Conservation (phyloP, 2,888 invertebrate species). For the Nipponacmea schrenckii region DNA sequence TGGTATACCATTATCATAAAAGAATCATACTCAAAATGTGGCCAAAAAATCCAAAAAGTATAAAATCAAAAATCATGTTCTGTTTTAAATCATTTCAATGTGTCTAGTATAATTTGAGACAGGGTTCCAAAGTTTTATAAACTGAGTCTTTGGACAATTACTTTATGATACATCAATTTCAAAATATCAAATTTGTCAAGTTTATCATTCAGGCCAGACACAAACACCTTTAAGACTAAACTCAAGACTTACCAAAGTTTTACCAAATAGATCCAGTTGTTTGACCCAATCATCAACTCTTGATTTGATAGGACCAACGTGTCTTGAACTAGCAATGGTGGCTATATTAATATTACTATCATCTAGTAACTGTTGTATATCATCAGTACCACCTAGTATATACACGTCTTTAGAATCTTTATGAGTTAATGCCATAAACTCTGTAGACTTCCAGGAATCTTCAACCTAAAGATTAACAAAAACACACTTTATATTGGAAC, state of each 20-base stretch:
- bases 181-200: no score
- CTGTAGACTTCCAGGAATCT: constrained; percentile 83
- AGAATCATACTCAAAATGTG: no score
- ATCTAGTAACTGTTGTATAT: constrained; percentile 83
- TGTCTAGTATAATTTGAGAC: no score
- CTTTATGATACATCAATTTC: no score
- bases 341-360: constrained; percentile 87
- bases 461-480: constrained; percentile 74
- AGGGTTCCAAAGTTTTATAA: no score
- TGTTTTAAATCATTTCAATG: no score
- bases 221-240: no score
- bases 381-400: constrained; percentile 85
- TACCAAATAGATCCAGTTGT: constrained; percentile 81
- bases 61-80: no score
- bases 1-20: no score
- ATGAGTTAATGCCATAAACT: constrained; percentile 81
- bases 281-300: constrained; percentile 85
- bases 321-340: constrained; percentile 87
- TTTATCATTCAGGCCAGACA: no score
- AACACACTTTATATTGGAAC: not conserved
- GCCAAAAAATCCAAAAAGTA: no score
- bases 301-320: constrained; percentile 84
- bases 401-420: constrained; percentile 86
- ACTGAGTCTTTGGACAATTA: no score
- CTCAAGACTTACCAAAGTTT: constrained; percentile 77